Base-by-base conservation (phyloP, 2,113 vertebrate species). In the Tychaedon coryphoeus region DNA sequence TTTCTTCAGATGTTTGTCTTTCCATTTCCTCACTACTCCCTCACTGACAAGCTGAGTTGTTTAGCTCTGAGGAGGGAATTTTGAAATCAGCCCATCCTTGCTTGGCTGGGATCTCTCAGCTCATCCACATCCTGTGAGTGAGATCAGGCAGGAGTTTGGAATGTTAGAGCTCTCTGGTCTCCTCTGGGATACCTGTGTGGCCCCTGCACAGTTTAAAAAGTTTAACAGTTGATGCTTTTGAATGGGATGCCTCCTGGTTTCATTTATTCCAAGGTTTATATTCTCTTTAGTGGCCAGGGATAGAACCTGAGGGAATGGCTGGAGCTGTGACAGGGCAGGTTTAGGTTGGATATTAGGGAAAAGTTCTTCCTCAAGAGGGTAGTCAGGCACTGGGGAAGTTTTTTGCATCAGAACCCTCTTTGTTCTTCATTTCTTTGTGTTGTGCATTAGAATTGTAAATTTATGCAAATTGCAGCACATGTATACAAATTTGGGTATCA, bases 11-110 rank as follows among this genome's bases (percentile, higher is more conserved):
- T 70, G 51, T 86, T 92, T 80, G 28, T 62, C 74, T 94, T 95
- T 93, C 82, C 86, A 76, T 92, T 94, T 90, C 24, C 67, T 96
- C 91, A 76, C 82, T 72, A 19, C 47, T 80, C 72, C 26, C 47
- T 60, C 57, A 9, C 71, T 73, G 80, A 91, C 75, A 70, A 69
- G 48, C 67, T 48, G 42, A 0, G n/a, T 69, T 88, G 71, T 61
- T 72, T 3, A 76, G 50, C 82, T 76, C 62, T 83, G 73, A 62
- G 66, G 74, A 82, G 58, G 65, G 74, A 61, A 79, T 67, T 70
- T 29, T 79, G 38, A 72, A 94, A 80, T 90, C 70, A 69, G 77
- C 56, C 60, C 0, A 0, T 61, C 47, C 38, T 47, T 65, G 50
- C 67, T 57, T 72, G 77, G 45, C 85, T 85, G 70, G 74, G 78